Evolutionary conservation across 2,797 vertebrate genomes (phyloP), one percentile per base, ranked within the genome.

Genomic region (Salarias fasciatus): DNA sequence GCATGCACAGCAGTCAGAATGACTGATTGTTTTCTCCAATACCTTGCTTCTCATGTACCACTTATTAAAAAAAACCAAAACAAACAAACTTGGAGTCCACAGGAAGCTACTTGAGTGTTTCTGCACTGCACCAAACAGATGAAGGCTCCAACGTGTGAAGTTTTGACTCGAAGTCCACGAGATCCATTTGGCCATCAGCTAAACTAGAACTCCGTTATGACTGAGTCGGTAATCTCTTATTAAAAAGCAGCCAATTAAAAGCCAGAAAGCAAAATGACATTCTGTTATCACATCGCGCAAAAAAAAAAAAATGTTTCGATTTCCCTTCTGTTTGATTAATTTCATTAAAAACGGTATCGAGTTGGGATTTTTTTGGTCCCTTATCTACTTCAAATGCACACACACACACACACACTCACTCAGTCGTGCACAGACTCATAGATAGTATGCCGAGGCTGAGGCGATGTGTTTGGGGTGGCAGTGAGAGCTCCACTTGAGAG

Each of bases 401-500:
- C 18, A 2, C 28, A 11, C 36, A 12, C 33, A 2, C 12, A 10
- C 11, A 8, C 50, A 24, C 53, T 37, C 42, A 45, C 48, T 49
- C 46, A 55, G 8, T 9, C 50, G 44, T 45, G n/a, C 11, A 41
- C 10, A 55, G 8, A 9, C 50, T 44, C 45, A n/a, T 11, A 41
- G 1, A 44, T 0, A 41, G 31, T 4, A 31, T 46, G 38, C 13
- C 52, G 36, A 4, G 29, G 54, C 31, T 15, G 50, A 13, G 60
- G 67, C 71, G 37, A 15, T 58, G 76, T 72, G 76, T 86, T 77
- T 76, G 63, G 85, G 82, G 72, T 75, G 68, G 79, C 55, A 61
- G 49, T 75, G 72, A 79, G 65, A 72, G 78, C 73, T 80, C 77
- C 77, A 72, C 79, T 87, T 70, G 66, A 83, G 86, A 79, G 79